Evolutionary conservation across 2,797 vertebrate genomes (phyloP).

Genomic region (Hipposideros larvatus): DNA sequence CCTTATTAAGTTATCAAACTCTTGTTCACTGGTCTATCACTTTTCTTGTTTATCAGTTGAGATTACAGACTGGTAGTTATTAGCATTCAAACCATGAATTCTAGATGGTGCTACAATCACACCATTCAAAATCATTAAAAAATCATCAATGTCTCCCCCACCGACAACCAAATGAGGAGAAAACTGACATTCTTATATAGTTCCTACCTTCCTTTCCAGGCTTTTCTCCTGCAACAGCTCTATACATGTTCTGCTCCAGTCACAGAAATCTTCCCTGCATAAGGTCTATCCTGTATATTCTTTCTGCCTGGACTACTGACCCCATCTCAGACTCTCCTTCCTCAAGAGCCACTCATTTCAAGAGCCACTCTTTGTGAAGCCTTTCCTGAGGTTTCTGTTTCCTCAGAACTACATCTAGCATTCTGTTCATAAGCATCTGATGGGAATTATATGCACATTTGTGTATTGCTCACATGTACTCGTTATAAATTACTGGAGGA

Average conservation of each 20-base stretch:
- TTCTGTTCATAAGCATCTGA: neutral
- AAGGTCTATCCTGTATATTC: neutral
- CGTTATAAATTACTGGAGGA: neutral
- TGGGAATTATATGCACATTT: neutral
- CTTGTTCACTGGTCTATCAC: neutral
- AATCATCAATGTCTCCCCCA: neutral
- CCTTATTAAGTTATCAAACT: neutral
- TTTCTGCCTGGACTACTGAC: neutral
- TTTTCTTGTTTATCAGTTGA: neutral
- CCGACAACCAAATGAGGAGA: neutral
- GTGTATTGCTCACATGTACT: neutral
- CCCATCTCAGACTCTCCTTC: neutral
- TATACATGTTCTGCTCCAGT: neutral
- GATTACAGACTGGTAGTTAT: neutral
- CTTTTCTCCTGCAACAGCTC: neutral
- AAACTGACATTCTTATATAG: neutral
- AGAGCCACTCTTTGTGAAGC: neutral
- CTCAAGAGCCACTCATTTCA: neutral
- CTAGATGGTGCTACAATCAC: neutral
- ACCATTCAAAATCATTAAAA: neutral
- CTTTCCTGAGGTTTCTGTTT: neutral
- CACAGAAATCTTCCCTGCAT: neutral
- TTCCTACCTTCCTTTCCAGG: neutral
- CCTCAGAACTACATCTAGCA: neutral
- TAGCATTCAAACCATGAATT: neutral